Percentiles rank a stretch among this genome's conserved stretches.
Conservation (phyloP, 2,797 vertebrate genomes). For the Neomorphus geoffroyi region DNA sequence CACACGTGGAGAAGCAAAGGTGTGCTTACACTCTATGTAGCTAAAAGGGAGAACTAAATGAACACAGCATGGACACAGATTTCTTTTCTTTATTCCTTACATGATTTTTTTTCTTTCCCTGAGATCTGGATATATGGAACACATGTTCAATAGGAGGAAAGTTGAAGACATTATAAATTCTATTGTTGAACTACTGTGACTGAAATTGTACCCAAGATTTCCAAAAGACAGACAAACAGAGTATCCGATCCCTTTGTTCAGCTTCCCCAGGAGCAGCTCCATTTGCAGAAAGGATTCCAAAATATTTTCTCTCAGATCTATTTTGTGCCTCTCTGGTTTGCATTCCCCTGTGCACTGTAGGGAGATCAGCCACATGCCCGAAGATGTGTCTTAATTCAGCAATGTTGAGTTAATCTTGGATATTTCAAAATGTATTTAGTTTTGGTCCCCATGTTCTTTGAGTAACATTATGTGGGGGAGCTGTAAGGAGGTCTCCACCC, state of each 20-base stretch:
- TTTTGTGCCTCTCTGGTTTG: neutral
- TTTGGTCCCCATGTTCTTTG: neutral
- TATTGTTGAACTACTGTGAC: neutral
- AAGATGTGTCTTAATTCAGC: neutral
- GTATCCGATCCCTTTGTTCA: neutral
- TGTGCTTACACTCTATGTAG: neutral
- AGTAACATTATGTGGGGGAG: neutral
- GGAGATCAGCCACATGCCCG: neutral
- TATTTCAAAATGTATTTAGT: neutral
- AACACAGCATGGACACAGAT: neutral
- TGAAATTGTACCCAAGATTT: neutral
- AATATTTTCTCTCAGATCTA: neutral
- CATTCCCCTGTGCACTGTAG: neutral
- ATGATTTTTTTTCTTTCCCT: neutral
- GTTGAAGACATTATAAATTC: neutral
- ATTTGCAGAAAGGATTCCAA: neutral
- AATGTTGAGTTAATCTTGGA: neutral
- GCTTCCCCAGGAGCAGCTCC: neutral
- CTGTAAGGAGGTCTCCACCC: neutral
- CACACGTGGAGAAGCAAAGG: neutral
- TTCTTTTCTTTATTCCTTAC: neutral
- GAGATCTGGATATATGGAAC: neutral
- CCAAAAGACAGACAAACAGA: fast-evolving
- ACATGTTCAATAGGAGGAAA: neutral
- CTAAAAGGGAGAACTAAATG: neutral